Evolutionary conservation across 2,888 invertebrate genomes (phyloP), one percentile per base, ranked within the genome.

Genomic region (Frankliniella fusca): DNA sequence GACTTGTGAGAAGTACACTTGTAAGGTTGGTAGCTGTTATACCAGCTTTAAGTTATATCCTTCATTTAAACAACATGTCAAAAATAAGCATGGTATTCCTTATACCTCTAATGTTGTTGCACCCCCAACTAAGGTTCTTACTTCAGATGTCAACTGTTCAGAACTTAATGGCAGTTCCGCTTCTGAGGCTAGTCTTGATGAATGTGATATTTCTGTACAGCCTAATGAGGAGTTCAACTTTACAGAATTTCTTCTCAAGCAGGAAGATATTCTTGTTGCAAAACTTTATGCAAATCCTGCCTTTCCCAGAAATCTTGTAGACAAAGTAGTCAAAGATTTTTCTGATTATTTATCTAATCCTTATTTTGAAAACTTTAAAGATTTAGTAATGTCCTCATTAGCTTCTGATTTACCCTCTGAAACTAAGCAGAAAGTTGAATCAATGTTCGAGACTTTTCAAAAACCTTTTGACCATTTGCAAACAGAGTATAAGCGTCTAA

Each of bases 401-500:
- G 20, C 11, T 65, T 20, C 65, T 18, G 65, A 50, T 50, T 50
- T 50, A 15, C 50, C 50, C 15, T 50, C 10, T 50, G 50, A 50
- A 9, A 50, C 50, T 15, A 50, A 15, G 50, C 9, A 50, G 50
- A 50, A 50, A 50, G 50, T 50, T 50, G 50, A 50, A 50, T 50
- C 50, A 50, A 50, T 50, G 50, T 50, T 50, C 9, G 50, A 50
- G 15, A 50, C 50, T 15, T 11, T 50, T 9, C 50, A 50, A 50
- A 50, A 50, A 11, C 50, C 50, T 11, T 50, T 50, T 50, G 50
- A 50, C 15, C 50, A 50, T 80, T 85, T 50, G 82, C 84, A 1
- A 76, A 50, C 50, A 50, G 50, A n/a, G n/a, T n/a, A n/a, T n/a
- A n/a, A n/a, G n/a, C n/a, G n/a, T n/a, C n/a, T n/a, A n/a, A n/a